Evolutionary conservation across 2,797 vertebrate genomes (phyloP).

Genomic region (Helostoma temminkii): DNA sequence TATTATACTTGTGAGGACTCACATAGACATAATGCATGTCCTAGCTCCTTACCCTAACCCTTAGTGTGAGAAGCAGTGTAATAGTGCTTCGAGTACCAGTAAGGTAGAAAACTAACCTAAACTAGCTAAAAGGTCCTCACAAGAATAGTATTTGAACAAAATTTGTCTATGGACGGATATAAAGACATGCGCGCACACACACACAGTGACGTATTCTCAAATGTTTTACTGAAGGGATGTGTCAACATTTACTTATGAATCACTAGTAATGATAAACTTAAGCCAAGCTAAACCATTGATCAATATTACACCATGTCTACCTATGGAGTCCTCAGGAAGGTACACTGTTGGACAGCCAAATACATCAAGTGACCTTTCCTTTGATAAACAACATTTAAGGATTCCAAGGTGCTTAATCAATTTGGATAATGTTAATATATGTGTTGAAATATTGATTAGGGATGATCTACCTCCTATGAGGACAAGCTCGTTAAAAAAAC

Average conservation of each 20-base stretch:
- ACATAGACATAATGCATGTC: no score
- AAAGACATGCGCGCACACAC: no score
- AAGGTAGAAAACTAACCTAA: no score
- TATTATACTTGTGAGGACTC: no score
- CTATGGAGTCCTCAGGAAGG: slow-evolving; percentile 74
- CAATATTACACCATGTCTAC: slow-evolving; percentile 79
- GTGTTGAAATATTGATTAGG: slow-evolving; percentile 85
- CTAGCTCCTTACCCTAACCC: no score
- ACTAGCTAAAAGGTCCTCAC: no score
- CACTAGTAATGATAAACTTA: slow-evolving; percentile 51
- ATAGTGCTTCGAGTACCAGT: no score
- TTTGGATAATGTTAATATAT: slow-evolving; percentile 88
- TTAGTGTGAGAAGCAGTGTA: no score
- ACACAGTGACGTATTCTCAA: slow-evolving; percentile 14
- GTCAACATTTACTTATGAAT: slow-evolving; percentile 64
- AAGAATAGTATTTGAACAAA: no score
- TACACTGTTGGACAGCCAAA: slow-evolving; percentile 74
- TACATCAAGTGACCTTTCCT: slow-evolving; percentile 81
- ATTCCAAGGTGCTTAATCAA: slow-evolving; percentile 65
- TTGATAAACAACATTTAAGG: slow-evolving; percentile 78
- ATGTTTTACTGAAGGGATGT: slow-evolving; percentile 24
- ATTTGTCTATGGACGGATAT: no score
- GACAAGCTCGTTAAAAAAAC: slow-evolving; percentile 80
- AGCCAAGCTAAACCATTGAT: slow-evolving; percentile 68
- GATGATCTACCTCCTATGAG: slow-evolving; percentile 78